Evolutionary conservation across 2,113 vertebrate species (phyloP).

Genomic region (Myotis brandtii): DNA sequence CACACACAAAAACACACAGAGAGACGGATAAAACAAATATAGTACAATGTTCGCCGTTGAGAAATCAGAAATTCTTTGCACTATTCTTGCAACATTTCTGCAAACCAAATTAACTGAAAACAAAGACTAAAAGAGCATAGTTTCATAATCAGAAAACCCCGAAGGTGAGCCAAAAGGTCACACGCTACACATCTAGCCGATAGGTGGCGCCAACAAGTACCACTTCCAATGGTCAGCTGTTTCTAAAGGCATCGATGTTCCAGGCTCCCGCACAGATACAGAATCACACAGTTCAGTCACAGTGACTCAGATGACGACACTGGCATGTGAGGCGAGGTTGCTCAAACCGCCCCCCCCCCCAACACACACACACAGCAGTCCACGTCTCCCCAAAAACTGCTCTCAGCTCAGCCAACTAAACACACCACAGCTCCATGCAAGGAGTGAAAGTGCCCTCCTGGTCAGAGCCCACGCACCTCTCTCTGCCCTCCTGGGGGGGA

Average conservation of each 20-base stretch:
- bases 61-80: not conserved
- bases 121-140: not conserved
- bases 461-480: not conserved
- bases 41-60: not conserved
- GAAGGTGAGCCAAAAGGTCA: not conserved
- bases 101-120: not conserved
- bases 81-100: not conserved
- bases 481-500: not conserved
- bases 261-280: not conserved
- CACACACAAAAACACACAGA: not conserved
- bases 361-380: not conserved
- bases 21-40: not conserved
- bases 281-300: not conserved
- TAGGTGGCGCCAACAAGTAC: constrained; percentile 63
- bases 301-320: not conserved
- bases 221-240: not conserved
- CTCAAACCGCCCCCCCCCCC: no score
- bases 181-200: constrained; percentile 31
- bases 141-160: not conserved
- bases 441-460: not conserved
- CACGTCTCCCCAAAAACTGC: not conserved
- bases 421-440: not conserved
- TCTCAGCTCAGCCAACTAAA: not conserved
- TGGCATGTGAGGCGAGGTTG: not conserved
- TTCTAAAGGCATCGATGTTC: not conserved